A percentile compares a stretch with the other conserved stretches of the same genome.
phyloP scores from a whole-genome alignment of 2,113 vertebrate genomes.

The Empidonax traillii region DNA sequence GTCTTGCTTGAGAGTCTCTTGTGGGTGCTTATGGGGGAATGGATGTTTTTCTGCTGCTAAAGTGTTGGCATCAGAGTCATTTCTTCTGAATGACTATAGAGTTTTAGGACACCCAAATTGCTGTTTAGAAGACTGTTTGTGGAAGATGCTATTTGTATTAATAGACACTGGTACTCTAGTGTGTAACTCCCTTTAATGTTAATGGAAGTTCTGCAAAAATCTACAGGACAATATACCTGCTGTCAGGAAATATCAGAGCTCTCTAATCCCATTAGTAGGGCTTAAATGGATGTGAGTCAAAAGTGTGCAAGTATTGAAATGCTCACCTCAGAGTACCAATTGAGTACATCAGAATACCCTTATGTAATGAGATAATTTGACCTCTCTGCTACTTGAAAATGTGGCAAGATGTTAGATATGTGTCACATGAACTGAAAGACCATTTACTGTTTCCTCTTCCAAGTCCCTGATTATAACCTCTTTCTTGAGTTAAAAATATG shows the following conservation, averaged over 20 bases:
- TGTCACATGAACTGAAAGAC: not conserved
- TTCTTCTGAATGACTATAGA: constrained; percentile 30
- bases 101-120: constrained; percentile 22
- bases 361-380: not conserved
- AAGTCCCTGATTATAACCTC: not conserved
- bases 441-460: not conserved
- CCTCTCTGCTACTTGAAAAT: not conserved
- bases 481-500: not conserved
- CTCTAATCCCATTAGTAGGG: not conserved
- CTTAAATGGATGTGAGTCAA: not conserved
- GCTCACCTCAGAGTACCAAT: not conserved
- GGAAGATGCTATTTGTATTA: not conserved
- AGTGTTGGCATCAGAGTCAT: not conserved
- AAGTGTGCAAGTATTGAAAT: not conserved
- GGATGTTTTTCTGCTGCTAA: not conserved
- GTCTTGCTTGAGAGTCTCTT: not conserved
- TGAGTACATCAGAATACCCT: not conserved
- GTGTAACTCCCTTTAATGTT: constrained; percentile 13
- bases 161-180: not conserved
- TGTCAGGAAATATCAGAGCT: not conserved
- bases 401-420: not conserved
- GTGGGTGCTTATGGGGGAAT: constrained; percentile 10
- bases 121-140: constrained; percentile 31
- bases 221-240: not conserved
- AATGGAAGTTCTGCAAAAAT: constrained; percentile 1